Base-by-base conservation (phyloP, 2,888 invertebrate genomes). In the Adela reaumurella region DNA sequence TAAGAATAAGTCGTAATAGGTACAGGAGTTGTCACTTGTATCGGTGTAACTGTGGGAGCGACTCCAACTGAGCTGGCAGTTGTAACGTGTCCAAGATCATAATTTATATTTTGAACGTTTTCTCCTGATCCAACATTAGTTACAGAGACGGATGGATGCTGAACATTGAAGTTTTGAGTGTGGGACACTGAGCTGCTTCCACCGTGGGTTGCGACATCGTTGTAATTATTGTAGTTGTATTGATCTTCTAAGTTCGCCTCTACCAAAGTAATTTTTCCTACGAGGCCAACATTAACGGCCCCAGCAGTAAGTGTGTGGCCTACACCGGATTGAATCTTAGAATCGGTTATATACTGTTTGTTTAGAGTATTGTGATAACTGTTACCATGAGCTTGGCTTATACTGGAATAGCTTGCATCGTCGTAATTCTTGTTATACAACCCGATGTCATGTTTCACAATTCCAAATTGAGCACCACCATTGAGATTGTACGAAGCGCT, bases 251-350 rank as follows among this genome's bases (percentile, higher is more conserved):
- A 68, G 46, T 62, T 63, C 19, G 66, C 62, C 49, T 78, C 78
- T 1, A 79, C 59, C 48, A 79, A 60, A 14, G 71, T 71, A 1
- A 79, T 80, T 59, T 78, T 79, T 29, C 80, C 80, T 6, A 80
- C 79, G 41, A 80, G 61, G 20, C 72, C 79, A 14, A 78, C 74
- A 54, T 77, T 80, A 0, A 80, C 65, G 28, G 78, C 76, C 24
- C 79, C 79, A 11, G 76, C 76, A 3, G 77, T 71, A 19, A 79
- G 60, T 45, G 70, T 70, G 46, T 79, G 78, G 6, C 74, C 68
- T 0, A 63, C 64, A 6, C 76, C 74, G 35, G 70, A 68, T 18
- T 64, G 65, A 2, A 65, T 69, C 46, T 67, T 69, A 2, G 63
- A 60, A 52, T 67, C 66, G 16, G 59, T 66, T 35, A 74, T 57